phyloP scores from a whole-genome alignment of 2,797 vertebrate species.

The Mormyrops boulengeri region DNA sequence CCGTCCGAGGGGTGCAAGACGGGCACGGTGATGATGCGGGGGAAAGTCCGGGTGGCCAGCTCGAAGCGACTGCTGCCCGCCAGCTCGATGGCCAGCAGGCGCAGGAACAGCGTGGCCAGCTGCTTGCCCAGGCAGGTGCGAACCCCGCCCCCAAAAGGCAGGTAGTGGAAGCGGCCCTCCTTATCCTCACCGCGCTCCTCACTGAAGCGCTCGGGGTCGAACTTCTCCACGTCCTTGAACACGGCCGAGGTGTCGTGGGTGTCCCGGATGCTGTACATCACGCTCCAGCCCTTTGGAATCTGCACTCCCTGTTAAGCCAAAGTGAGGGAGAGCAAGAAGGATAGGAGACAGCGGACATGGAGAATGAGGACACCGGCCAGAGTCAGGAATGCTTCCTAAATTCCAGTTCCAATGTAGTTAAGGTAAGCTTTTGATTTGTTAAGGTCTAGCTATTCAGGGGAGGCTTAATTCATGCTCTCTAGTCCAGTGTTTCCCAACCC shows the following conservation, averaged over 20 bases:
- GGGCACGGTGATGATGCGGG: constrained; percentile 80
- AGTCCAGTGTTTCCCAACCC: background rate
- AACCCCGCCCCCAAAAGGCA: constrained; percentile 88
- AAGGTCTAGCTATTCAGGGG: background rate
- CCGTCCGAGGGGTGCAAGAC: constrained; percentile 90
- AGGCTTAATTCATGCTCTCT: background rate
- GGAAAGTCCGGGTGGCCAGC: constrained; percentile 85
- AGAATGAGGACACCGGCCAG: background rate
- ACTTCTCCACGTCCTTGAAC: constrained; percentile 84
- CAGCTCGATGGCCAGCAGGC: constrained; percentile 84
- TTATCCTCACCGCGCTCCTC: constrained; percentile 84
- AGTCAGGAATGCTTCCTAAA: background rate
- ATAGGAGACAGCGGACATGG: background rate
- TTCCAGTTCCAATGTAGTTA: background rate
- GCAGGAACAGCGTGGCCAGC: constrained; percentile 90
- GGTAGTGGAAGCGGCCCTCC: constrained; percentile 91
- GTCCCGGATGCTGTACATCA: constrained; percentile 97
- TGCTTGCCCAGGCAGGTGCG: constrained; percentile 94
- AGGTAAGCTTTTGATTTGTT: background rate
- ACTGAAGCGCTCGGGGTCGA: constrained; percentile 89
- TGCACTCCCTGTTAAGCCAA: constrained; percentile 76
- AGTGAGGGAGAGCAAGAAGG: background rate
- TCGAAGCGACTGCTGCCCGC: constrained; percentile 89
- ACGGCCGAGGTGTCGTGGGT: constrained; percentile 90
- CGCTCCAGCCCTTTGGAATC: constrained; percentile 96